Evolutionary conservation across 1,140 invertebrate genomes (phyloP).

Genomic region (Triops longicaudatus): DNA sequence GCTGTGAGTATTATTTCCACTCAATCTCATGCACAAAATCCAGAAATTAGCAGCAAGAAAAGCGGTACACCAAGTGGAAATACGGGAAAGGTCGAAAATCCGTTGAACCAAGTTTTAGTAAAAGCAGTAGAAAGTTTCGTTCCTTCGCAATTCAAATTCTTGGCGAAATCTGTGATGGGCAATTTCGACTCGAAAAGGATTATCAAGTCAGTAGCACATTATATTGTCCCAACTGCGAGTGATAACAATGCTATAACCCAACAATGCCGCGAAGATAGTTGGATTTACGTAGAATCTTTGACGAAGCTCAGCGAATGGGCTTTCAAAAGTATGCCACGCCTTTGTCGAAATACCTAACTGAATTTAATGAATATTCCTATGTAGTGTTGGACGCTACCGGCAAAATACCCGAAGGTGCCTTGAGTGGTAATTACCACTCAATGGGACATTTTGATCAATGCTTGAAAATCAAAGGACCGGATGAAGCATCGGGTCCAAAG

Average conservation of each 20-base stretch:
- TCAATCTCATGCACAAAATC: too few relatives aligned
- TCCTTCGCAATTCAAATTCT: not conserved
- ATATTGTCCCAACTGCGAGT: not conserved
- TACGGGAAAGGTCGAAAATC: too few relatives aligned
- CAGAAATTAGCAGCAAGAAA: too few relatives aligned
- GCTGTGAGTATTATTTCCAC: too few relatives aligned
- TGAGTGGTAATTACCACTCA: constrained; percentile 2
- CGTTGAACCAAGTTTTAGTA: too few relatives aligned
- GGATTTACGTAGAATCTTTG: constrained; percentile 17
- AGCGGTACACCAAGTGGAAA: too few relatives aligned
- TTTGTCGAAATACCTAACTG: not conserved
- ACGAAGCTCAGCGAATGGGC: not conserved
- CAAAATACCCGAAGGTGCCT: not conserved
- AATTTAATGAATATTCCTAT: not conserved
- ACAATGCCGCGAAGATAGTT: constrained; percentile 24
- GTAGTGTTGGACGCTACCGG: constrained; percentile 16
- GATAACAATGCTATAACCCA: not conserved
- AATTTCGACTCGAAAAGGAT: not conserved
- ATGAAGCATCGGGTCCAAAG: not conserved
- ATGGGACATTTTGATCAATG: constrained; percentile 26
- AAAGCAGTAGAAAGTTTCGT: too few relatives aligned
- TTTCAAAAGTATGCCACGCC: constrained; percentile 21
- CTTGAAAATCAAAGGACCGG: not conserved
- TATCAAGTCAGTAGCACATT: not conserved
- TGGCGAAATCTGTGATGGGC: not conserved